Base-by-base conservation (phyloP, 1,140 invertebrate species). In the Atta colombica region DNA sequence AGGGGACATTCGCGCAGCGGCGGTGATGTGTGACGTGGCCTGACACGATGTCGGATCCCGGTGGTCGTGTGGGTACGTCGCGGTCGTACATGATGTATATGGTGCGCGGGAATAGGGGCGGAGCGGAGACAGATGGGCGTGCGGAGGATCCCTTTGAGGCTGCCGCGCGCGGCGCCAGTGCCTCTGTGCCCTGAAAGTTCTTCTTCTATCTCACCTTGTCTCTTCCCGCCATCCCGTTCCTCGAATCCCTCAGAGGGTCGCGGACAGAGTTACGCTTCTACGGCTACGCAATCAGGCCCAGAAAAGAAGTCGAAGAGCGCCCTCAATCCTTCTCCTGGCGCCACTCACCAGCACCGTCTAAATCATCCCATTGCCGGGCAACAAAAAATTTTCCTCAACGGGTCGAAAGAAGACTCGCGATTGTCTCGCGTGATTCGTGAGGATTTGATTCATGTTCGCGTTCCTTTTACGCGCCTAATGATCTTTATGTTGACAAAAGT, bases 121-220 rank as follows among this genome's bases (percentile, higher is more conserved):
- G 94, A 91, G 94, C 95, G 94, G 94, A 95, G 95, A 95, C 95
- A 95, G 94, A 95, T 95, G 95, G 95, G 95, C 95, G 95, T 95
- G 93, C 92, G 87, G 94, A 93, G 93, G 94, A 94, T 95, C 93
- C 94, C 94, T 95, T 95, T 95, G 95, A 95, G 95, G 94, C 93
- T 93, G 95, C 95, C 95, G 95, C 94, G 88, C 91, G 93, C 94
- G 95, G 95, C 95, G 95, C 95, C 95, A 95, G 93, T 93, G 91
- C 92, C 93, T 93, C 87, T 78, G 68, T 87, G 85, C 85, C 89
- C 87, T 90, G 89, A 71, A 91, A 91, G 55, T 90, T 87, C 88
- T 91, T 89, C 89, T 88, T 90, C 89, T 90, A 87, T 87, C 89
- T 90, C 90, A 84, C 80, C 80, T 84, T 61, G 53, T 71, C 75